Percentiles rank a stretch among this genome's conserved stretches.
phyloP scores from a whole-genome alignment of 2,797 vertebrate genomes.

The Notamacropus eugenii region DNA sequence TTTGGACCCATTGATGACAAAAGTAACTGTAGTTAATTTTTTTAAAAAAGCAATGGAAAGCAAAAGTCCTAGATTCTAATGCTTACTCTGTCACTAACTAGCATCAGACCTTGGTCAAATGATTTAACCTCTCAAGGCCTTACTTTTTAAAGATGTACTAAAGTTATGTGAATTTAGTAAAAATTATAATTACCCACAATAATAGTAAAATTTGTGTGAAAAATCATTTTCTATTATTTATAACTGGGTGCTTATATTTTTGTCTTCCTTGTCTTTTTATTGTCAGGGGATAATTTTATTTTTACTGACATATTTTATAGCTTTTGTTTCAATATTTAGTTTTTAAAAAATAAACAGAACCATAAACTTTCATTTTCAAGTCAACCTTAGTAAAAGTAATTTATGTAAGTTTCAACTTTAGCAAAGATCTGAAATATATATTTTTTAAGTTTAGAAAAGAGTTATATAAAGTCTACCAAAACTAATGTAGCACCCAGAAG shows the following conservation, averaged over 20 bases:
- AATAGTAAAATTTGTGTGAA: background rate
- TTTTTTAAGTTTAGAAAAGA: background rate
- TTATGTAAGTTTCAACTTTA: background rate
- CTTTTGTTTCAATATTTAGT: constrained; percentile 42
- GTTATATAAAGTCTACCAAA: background rate
- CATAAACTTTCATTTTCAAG: constrained; percentile 7
- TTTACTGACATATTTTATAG: background rate
- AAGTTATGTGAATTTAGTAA: background rate
- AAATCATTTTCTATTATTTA: background rate
- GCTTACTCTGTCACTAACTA: background rate
- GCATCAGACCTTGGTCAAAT: background rate
- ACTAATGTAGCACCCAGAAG: background rate
- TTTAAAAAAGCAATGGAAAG: background rate
- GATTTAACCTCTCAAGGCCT: background rate
- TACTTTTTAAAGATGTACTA: background rate
- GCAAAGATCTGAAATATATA: background rate
- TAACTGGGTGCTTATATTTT: background rate
- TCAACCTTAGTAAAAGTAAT: background rate
- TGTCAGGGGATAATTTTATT: constrained; percentile 25
- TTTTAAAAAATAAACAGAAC: constrained; percentile 47
- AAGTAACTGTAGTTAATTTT: background rate
- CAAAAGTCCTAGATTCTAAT: background rate
- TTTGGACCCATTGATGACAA: background rate
- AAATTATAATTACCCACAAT: constrained; percentile 4
- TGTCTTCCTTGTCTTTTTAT: constrained; percentile 22